Evolutionary conservation across 2,113 vertebrate genomes (phyloP).

Genomic region (Recurvirostra avosetta): DNA sequence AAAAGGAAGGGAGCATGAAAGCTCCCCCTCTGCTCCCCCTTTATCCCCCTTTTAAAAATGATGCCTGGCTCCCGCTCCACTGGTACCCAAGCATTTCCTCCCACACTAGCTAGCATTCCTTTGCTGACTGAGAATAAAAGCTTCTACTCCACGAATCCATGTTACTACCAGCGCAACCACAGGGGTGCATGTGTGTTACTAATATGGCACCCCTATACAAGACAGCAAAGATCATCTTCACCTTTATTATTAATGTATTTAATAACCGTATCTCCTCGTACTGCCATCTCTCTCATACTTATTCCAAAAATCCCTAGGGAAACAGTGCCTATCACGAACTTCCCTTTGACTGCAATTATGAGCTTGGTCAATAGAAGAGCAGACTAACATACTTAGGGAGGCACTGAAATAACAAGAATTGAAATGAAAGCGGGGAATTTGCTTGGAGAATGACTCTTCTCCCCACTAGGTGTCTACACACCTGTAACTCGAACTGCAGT

Average conservation of each 20-base stretch:
- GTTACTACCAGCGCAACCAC: neutral
- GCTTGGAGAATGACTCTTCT: neutral
- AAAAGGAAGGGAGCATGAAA: neutral
- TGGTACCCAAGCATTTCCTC: neutral
- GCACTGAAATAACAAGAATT: neutral
- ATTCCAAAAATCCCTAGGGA: neutral
- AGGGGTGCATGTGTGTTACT: neutral
- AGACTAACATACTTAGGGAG: neutral
- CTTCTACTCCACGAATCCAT: neutral
- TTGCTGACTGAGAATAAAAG: neutral
- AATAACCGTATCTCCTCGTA: neutral
- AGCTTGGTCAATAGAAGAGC: neutral
- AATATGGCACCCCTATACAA: neutral
- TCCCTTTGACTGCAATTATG: neutral
- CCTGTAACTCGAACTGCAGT: neutral
- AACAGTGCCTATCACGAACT: neutral
- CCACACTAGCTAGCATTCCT: neutral
- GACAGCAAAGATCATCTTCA: neutral
- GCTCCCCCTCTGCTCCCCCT: neutral
- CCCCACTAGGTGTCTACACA: constrained; percentile 60
- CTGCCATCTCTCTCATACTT: neutral
- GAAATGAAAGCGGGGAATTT: accelerated
- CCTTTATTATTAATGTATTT: neutral
- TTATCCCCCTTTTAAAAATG: neutral
- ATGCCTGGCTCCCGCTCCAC: neutral